Base-by-base conservation (phyloP, 2,113 vertebrate genomes). In the Mesocricetus auratus region DNA sequence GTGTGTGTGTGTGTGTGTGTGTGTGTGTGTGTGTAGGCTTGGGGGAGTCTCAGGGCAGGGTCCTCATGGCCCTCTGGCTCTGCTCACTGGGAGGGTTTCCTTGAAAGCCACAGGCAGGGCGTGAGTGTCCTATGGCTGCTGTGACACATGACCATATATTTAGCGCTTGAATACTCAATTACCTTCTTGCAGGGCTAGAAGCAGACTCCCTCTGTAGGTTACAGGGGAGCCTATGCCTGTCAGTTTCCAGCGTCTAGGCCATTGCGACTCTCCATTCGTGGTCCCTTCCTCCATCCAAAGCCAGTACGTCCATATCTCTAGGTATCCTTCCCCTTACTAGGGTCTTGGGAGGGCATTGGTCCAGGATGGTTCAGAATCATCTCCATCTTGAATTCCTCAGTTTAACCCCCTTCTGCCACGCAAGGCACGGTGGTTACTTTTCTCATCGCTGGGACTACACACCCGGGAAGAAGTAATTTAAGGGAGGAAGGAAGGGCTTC, bases 71-170 rank as follows among this genome's bases (percentile, higher is more conserved):
- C 13, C 11, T 12, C 73, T 3, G 62, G 36, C 16, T 75, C 68
- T 83, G 31, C 56, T 58, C 19, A n/a, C 29, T 33, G 9, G 29
- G 36, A 15, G 29, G 39, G 36, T 16, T 56, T 22, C 17, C 77
- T 8, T 9, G 62, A 47, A 45, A 42, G 53, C 16, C 3, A 15
- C 36, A 1, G 4, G 8, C 33, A 13, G 17, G 31, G 7, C 9
- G 0, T 50, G 39, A 58, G 0, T 42, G 19, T 29, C 62, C 31
- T 0, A 2, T 1, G 45, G 36, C 6, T 36, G 64, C 60, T 75
- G 31, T 29, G 0, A 33, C 75, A 56, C 19, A 7, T 2, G 42
- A 26, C n/a, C 36, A 7, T 26, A 4, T 1, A 3, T 0, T 11
- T 12, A 12, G 33, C 8, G 12, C 62, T 73, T 68, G 71, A 68